These are phyloP conservation scores for Xestia c-nigrum DNA, from an alignment of 2,888 invertebrate genomes.

Conservation along the genomic window DNA sequence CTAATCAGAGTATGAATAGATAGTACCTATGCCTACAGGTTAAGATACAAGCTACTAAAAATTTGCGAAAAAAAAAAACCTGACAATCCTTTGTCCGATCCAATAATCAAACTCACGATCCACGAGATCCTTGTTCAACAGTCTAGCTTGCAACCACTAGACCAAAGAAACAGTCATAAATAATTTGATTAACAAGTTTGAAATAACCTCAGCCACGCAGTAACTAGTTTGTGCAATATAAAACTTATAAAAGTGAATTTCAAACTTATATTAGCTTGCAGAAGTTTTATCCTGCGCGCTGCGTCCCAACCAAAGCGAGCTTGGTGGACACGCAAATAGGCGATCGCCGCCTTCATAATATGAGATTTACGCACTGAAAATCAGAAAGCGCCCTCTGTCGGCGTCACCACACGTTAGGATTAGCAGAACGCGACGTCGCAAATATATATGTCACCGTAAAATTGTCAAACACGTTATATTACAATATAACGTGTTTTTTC, in stretches of 20 bases:
- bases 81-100: neutral
- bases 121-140: neutral
- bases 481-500: too few species aligned
- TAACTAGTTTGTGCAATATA: slow-evolving; percentile 37
- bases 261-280: slow-evolving; percentile 43
- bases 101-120: neutral
- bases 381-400: neutral
- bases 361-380: neutral
- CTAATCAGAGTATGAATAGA: neutral
- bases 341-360: neutral
- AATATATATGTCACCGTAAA: too few species aligned
- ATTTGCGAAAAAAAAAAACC: neutral
- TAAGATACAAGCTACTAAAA: neutral
- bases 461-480: too few species aligned
- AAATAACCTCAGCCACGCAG: slow-evolving; percentile 19
- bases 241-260: slow-evolving; percentile 31
- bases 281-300: slow-evolving; percentile 28
- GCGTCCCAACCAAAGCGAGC: neutral
- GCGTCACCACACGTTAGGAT: neutral
- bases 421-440: neutral
- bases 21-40: neutral
- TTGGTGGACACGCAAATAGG: neutral
- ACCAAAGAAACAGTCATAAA: neutral
- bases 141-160: neutral
- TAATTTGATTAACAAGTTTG: slow-evolving; percentile 19